Conservation (phyloP, 2,888 invertebrate species). For the Caenorhabditis sinica region DNA sequence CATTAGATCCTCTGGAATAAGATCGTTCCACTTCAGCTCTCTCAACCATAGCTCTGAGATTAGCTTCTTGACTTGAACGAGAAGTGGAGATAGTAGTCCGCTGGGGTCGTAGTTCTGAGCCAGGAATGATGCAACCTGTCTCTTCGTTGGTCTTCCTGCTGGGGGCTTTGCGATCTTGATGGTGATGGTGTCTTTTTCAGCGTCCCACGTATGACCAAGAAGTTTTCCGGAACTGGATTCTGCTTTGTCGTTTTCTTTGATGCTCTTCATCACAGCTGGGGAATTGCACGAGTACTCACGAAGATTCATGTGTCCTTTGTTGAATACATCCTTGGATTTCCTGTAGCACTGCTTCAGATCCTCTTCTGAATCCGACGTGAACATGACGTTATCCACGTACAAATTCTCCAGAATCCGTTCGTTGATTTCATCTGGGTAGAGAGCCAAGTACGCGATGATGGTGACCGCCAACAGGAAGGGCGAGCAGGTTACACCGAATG, state of each 20-base stretch:
- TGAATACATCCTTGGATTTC: background rate
- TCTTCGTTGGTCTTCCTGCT: background rate
- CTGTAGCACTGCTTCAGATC: background rate
- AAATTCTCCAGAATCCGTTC: background rate
- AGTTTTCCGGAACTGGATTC: background rate
- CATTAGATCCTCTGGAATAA: background rate
- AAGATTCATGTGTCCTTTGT: background rate
- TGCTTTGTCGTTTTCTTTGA: background rate
- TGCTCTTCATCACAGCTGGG: background rate
- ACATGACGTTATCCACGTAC: background rate
- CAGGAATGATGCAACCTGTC: background rate
- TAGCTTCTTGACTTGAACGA: background rate
- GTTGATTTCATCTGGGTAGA: background rate
- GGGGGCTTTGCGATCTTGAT: background rate
- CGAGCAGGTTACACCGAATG: background rate
- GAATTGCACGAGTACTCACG: background rate
- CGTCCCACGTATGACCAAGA: background rate
- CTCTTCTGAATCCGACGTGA: background rate
- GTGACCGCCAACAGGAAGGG: slow-evolving; percentile 6
- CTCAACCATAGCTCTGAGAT: background rate
- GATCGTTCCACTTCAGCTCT: background rate
- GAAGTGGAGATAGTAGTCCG: background rate
- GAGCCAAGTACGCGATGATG: background rate
- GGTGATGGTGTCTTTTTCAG: background rate
- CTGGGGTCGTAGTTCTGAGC: background rate